Conservation (phyloP, 2,888 invertebrate genomes). For the Melanostoma mellinum region DNA sequence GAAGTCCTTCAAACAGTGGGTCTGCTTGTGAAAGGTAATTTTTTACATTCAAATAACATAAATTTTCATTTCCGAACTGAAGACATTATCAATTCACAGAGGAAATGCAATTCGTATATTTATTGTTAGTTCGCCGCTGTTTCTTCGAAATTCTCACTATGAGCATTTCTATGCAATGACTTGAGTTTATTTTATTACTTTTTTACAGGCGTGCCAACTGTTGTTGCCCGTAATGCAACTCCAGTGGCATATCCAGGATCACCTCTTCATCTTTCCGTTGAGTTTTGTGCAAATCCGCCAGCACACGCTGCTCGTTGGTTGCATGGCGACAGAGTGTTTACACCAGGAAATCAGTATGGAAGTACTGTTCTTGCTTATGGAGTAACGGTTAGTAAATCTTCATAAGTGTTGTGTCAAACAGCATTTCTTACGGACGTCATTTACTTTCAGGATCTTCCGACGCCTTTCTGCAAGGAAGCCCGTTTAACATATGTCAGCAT, state of each 20-base stretch:
- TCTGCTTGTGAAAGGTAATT: slow-evolving; percentile 84
- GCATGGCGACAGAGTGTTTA: slow-evolving; percentile 82
- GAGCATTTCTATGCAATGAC: too few species aligned
- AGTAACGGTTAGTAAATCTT: slow-evolving; percentile 79
- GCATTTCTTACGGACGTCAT: neutral
- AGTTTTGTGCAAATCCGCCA: slow-evolving; percentile 90
- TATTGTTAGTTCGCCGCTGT: too few species aligned
- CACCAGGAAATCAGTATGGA: slow-evolving; percentile 82
- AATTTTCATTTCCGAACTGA: neutral
- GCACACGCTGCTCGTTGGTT: slow-evolving; percentile 82
- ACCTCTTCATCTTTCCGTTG: slow-evolving; percentile 86
- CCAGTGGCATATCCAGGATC: slow-evolving; percentile 88
- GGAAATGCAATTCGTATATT: too few species aligned
- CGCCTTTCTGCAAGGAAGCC: slow-evolving; percentile 82
- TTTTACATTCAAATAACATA: slow-evolving; percentile 3
- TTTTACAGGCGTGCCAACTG: slow-evolving; percentile 86
- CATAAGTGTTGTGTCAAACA: neutral
- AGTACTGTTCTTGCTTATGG: slow-evolving; percentile 81
- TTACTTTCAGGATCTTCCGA: slow-evolving; percentile 80
- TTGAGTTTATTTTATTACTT: neutral
- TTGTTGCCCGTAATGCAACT: slow-evolving; percentile 86
- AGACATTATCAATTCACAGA: too few species aligned
- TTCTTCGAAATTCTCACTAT: too few species aligned
- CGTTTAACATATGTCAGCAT: slow-evolving; percentile 82
- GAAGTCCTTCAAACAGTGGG: slow-evolving; percentile 84